These are phyloP conservation scores for Drosophila fulvimacula DNA, from an alignment of 2,888 invertebrate species.

Conservation along the genomic window DNA sequence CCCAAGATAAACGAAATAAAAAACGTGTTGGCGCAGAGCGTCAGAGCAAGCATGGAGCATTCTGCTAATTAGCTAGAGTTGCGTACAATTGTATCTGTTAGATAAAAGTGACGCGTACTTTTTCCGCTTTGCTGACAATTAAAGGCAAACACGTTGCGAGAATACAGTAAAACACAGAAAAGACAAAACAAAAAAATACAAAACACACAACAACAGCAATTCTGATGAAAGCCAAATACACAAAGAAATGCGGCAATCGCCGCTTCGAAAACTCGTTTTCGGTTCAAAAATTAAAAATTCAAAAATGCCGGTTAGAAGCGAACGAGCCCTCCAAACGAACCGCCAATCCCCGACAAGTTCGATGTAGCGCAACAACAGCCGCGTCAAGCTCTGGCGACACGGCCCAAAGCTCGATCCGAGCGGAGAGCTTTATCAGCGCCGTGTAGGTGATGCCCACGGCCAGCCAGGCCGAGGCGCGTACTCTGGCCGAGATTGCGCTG, in stretches of 20 bases:
- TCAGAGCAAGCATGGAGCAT: slow-evolving; percentile 13
- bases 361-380: slow-evolving; percentile 48
- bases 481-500: slow-evolving; percentile 62
- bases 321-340: slow-evolving; percentile 64
- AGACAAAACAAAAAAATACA: no score
- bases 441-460: slow-evolving; percentile 36
- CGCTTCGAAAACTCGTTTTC: slow-evolving; percentile 61
- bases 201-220: slow-evolving; percentile 21
- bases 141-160: slow-evolving; percentile 41
- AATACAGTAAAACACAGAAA: slow-evolving; percentile 18
- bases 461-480: slow-evolving; percentile 21
- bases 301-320: slow-evolving; percentile 67
- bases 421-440: slow-evolving; percentile 20
- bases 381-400: slow-evolving; percentile 35
- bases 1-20: slow-evolving; percentile 29
- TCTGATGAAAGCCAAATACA: slow-evolving; percentile 42
- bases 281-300: slow-evolving; percentile 48
- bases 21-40: slow-evolving; percentile 19
- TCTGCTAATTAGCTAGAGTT: slow-evolving; percentile 47
- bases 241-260: slow-evolving; percentile 38
- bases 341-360: slow-evolving; percentile 54
- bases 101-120: slow-evolving; percentile 56
- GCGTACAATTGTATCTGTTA: slow-evolving; percentile 51
- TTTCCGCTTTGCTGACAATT: slow-evolving; percentile 42
- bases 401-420: slow-evolving; percentile 9